phyloP scores from a whole-genome alignment of 2,888 invertebrate genomes.

The Drosophila algonquin region DNA sequence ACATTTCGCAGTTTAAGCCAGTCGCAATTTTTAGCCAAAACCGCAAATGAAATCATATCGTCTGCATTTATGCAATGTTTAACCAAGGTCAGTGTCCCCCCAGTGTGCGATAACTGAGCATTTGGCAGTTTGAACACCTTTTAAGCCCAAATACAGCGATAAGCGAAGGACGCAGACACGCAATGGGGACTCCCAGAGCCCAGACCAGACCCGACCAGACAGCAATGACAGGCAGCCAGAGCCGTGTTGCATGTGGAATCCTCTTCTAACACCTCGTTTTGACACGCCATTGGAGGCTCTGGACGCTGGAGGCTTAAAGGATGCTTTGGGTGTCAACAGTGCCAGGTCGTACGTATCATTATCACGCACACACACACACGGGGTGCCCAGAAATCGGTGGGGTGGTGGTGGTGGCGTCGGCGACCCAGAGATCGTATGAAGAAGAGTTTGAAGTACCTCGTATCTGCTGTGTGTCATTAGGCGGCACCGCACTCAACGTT shows the following conservation, averaged over 20 bases:
- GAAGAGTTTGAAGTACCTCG: conserved; percentile 17
- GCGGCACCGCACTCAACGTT: conserved; percentile 55
- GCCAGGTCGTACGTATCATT: conserved; percentile 67
- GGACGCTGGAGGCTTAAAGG: conserved; percentile 49
- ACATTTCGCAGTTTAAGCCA: not conserved
- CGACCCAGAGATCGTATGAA: conserved; percentile 32
- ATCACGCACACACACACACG: conserved; percentile 54
- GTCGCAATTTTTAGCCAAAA: not conserved
- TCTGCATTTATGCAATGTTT: not conserved
- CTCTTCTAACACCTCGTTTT: conserved; percentile 13
- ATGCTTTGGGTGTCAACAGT: conserved; percentile 54
- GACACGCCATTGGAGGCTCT: conserved; percentile 35
- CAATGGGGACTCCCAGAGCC: conserved; percentile 44
- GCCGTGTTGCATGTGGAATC: conserved; percentile 44
- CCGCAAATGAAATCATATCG: not conserved
- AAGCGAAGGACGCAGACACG: conserved; percentile 58
- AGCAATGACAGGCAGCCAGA: not conserved
- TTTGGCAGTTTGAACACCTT: conserved; percentile 75
- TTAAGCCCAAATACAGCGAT: conserved; percentile 51
- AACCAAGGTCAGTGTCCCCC: conserved; percentile 20
- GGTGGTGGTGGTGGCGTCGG: not conserved
- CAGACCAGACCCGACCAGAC: conserved; percentile 5
- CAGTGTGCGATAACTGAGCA: conserved; percentile 64
- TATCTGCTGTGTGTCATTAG: conserved; percentile 66
- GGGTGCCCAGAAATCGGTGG: too few species aligned